Base-by-base conservation (phyloP, 2,888 invertebrate species). In the Pristionchus exspectatus region DNA sequence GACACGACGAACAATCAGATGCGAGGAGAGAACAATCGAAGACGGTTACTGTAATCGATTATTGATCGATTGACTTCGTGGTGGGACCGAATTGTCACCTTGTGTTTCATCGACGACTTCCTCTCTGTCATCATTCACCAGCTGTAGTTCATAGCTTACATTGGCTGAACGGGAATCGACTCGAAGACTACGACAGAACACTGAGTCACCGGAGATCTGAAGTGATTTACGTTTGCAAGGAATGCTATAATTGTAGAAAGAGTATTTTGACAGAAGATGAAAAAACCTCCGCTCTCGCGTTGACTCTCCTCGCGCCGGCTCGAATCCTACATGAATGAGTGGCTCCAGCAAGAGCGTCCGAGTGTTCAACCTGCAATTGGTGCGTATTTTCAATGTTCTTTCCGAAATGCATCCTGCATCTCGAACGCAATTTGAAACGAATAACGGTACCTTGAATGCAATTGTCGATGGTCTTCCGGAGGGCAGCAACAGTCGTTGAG, bases 21-120 rank as follows among this genome's bases (percentile, higher is more conserved):
- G 98, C 98, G 92, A 99, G 96, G 91, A 98, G 97, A 95, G 97
- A 97, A 96, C 99, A 99, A 95, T 98, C 98, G 96, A 98, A 99
- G 89, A 99, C 96, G 85, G 97, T 97, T 87, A 98, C 97, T 95
- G 97, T 66, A 95, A 94, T 56, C 50, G 30, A 27, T n/a, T n/a
- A 33, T 88, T 69, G 50, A 38, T 54, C 4, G 14, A 24, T 88
- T 69, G 50, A 38, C 27, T 27, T 18, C 5, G 9, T 21, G 27
- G n/a, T n/a, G 24, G 24, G 56, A 24, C 12, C 3, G 2, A 10
- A 27, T 59, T 50, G 38, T 30, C 50, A 94, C 93, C 93, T 90
- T 93, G 97, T 88, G 97, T 97, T 14, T 97, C 97, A 95, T 98
- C 98, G 90, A 98, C 97, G 95, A 98, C 97, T 95, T 98, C 98